Conservation (phyloP, 2,797 vertebrate species). For the Sardinella longiceps region DNA sequence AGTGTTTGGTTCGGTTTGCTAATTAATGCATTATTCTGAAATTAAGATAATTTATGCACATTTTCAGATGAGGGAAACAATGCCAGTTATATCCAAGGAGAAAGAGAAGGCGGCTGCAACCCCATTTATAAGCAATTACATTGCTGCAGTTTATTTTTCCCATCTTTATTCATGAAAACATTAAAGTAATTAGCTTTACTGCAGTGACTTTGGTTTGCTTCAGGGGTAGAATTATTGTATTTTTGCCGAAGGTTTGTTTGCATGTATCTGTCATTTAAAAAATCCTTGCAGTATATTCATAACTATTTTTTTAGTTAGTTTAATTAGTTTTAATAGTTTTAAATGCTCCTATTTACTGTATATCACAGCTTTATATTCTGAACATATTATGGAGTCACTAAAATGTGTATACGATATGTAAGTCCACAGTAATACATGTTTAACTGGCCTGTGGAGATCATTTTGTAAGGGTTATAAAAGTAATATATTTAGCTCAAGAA, state of each 20-base stretch:
- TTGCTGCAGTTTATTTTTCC: neutral
- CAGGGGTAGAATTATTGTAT: neutral
- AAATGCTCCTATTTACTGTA: too few relatives aligned
- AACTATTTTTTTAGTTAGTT: neutral
- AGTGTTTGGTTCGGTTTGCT: neutral
- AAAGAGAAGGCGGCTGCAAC: neutral
- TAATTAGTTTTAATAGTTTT: too few relatives aligned
- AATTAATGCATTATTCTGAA: neutral
- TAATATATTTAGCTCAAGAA: neutral
- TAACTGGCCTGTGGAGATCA: neutral
- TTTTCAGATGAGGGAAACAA: neutral
- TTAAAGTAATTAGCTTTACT: neutral
- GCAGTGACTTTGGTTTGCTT: neutral
- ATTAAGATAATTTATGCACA: neutral
- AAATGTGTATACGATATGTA: neutral
- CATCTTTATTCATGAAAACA: neutral
- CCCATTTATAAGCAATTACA: neutral
- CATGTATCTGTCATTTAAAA: neutral
- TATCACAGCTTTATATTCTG: neutral
- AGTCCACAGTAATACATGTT: neutral
- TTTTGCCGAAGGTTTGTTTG: neutral
- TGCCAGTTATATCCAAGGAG: neutral
- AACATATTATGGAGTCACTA: neutral
- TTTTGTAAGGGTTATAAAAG: slow-evolving; percentile 6
- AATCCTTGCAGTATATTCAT: neutral